Evolutionary conservation across 2,888 invertebrate genomes (phyloP), one percentile per base, ranked within the genome.

Genomic region (Mayetiola destructor): DNA sequence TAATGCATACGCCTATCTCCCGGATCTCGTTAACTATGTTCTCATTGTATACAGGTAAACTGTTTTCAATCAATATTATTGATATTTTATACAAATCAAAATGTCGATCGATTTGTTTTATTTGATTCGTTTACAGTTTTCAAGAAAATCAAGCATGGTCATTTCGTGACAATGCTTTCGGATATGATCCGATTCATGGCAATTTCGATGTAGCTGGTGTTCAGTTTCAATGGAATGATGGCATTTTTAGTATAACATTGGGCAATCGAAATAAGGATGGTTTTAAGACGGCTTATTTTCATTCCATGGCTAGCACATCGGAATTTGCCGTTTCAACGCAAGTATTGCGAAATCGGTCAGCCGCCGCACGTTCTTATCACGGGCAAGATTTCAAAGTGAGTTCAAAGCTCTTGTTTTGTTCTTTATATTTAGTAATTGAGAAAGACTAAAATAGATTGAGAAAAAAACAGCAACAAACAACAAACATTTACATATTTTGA

Each of bases 201-300:
- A 82, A 84, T 58, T 85, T 81, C 65, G 84, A 78, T 62, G 82
- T 87, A 0, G 80, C 80, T 60, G 85, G 83, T 2, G 75, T 78
- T 16, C 77, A 77, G 59, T 86, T 86, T 65, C 81, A 80, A 61
- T 88, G 87, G 87, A 79, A 79, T 3, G 87, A 88, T 65, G 88
- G 85, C 0, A 68, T 89, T 1, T 88, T 87, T 61, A 88, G 88
- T 0, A 67, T 88, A 61, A 82, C 83, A 0, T 66, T 88, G 12
- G 80, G 83, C 0, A 80, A 80, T 6, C 77, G 81, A 0, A 78
- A 78, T 58, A 63, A 76, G 0, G 79, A 83, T 57, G 84, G 84
- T 29, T 83, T 72, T 67, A 81, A 85, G 59, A 84, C 82, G 0
- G 68, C 88, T 2, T 89, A 84, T 64, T 89, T 88, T 73, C 88